Percentiles rank a stretch among this genome's conserved stretches.
These are phyloP conservation scores for Esox lucius DNA, from an alignment of 2,797 vertebrate species.

Conservation along the genomic window DNA sequence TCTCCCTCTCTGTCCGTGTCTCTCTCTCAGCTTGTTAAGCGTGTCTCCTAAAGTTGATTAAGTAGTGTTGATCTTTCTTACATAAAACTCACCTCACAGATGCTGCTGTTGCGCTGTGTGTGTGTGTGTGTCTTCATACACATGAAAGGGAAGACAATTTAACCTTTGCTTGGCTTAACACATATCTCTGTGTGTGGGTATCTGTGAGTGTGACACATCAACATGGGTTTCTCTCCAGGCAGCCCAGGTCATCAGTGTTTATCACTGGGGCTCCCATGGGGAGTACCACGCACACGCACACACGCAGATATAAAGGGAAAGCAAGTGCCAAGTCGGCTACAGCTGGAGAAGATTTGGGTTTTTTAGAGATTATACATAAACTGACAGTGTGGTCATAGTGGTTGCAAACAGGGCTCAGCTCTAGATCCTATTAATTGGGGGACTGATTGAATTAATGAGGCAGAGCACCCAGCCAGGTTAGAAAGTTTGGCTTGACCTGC, in stretches of 20 bases:
- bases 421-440: constrained; percentile 57
- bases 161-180: constrained; percentile 45
- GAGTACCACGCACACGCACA: constrained; percentile 31
- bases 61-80: constrained; percentile 70
- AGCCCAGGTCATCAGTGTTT: constrained; percentile 52
- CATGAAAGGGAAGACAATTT: constrained; percentile 34
- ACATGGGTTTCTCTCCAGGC: constrained; percentile 10
- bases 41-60: constrained; percentile 73
- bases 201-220: not conserved
- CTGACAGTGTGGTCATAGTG: constrained; percentile 16
- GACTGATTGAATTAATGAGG: constrained; percentile 59
- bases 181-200: not conserved
- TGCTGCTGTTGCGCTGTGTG: constrained; percentile 35
- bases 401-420: constrained; percentile 47
- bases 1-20: not conserved
- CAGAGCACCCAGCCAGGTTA: constrained; percentile 45
- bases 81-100: constrained; percentile 65
- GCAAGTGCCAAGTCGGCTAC: no score
- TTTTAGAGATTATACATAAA: no score
- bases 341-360: no score
- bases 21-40: constrained; percentile 65
- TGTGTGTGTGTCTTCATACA: constrained; percentile 15
- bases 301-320: not conserved
- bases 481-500: constrained; percentile 40
- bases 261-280: constrained; percentile 39